Percentiles rank a stretch among this genome's conserved stretches.
These are phyloP conservation scores for Pardalotus punctatus DNA, from an alignment of 2,113 vertebrate species.

Conservation along the genomic window DNA sequence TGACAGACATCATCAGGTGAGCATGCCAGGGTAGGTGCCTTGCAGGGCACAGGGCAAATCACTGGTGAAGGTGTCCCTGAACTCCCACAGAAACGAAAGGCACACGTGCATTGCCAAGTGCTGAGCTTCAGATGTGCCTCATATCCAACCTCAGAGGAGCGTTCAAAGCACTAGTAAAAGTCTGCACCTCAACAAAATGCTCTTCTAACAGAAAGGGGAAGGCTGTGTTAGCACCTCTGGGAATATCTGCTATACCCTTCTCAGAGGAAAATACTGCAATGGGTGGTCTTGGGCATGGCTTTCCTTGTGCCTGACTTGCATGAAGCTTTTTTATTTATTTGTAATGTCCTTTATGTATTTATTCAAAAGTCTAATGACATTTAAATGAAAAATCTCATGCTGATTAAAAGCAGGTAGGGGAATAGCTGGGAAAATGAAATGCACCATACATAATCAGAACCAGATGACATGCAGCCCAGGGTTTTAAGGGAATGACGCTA, in stretches of 20 bases:
- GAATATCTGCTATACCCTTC: background rate
- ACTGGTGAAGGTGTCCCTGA: background rate
- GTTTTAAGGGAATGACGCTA: conserved; percentile 36
- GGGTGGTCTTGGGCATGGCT: conserved; percentile 21
- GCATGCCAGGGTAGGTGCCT: background rate
- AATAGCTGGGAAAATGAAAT: conserved; percentile 59
- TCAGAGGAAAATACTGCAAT: background rate
- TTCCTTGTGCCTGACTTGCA: background rate
- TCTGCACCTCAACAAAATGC: background rate
- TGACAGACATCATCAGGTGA: background rate
- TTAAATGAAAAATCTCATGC: conserved; percentile 62
- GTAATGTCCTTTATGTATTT: conserved; percentile 15
- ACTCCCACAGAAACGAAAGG: background rate
- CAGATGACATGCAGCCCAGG: conserved; percentile 33
- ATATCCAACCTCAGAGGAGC: background rate
- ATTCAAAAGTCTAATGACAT: conserved; percentile 55
- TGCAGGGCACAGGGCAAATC: background rate
- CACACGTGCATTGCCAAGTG: accelerated
- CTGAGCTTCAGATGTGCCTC: background rate
- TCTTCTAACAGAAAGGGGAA: background rate
- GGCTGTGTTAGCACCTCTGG: background rate
- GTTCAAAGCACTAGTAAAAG: background rate
- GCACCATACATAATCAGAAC: conserved; percentile 47
- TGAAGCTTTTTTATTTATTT: conserved; percentile 32
- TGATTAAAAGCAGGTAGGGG: conserved; percentile 65